phyloP scores from a whole-genome alignment of 2,888 invertebrate species.

The Pheosia tremula region DNA sequence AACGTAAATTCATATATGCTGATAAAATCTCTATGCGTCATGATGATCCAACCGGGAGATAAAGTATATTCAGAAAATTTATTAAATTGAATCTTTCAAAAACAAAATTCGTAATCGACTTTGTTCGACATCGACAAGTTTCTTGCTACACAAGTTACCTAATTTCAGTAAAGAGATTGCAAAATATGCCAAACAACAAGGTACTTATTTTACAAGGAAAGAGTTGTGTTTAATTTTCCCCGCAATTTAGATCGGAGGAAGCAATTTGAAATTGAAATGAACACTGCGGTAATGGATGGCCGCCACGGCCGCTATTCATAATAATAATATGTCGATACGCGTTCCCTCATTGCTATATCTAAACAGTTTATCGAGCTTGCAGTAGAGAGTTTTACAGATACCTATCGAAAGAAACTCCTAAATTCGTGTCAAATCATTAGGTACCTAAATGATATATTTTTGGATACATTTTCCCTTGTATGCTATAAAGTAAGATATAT shows the following conservation, averaged over 20 bases:
- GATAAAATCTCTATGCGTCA: too few species aligned
- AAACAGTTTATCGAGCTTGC: conserved; percentile 36
- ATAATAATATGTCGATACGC: conserved; percentile 47
- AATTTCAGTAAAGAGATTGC: not conserved
- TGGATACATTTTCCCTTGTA: too few species aligned
- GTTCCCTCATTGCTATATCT: conserved; percentile 45
- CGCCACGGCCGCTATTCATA: conserved; percentile 52
- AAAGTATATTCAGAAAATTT: too few species aligned
- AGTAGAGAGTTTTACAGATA: conserved; percentile 16
- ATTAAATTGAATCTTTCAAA: not conserved
- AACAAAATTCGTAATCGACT: not conserved
- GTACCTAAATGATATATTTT: too few species aligned
- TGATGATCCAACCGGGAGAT: too few species aligned
- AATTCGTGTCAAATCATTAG: too few species aligned
- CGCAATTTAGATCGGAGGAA: conserved; percentile 58
- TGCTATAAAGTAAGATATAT: too few species aligned
- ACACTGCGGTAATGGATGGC: conserved; percentile 67
- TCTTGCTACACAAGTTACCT: not conserved
- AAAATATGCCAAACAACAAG: conserved; percentile 7
- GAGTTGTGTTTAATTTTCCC: conserved; percentile 53
- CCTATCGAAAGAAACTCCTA: not conserved
- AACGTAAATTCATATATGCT: too few species aligned
- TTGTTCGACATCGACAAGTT: not conserved
- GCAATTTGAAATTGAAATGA: conserved; percentile 76
- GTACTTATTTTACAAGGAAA: conserved; percentile 25